Conservation (phyloP, 2,797 vertebrate genomes). For the Smutsia gigantea region DNA sequence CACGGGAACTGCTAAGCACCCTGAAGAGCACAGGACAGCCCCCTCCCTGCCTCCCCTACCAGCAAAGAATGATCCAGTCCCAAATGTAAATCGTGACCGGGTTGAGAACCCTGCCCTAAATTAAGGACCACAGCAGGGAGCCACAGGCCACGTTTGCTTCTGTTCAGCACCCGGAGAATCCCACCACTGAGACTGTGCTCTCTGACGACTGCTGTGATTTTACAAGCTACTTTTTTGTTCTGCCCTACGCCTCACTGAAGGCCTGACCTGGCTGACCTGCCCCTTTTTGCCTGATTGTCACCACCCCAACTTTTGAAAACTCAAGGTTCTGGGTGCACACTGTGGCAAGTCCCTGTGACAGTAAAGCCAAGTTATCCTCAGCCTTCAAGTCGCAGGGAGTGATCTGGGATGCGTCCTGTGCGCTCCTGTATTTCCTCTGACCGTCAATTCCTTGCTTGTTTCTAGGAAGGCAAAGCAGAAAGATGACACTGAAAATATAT, state of each 20-base stretch:
- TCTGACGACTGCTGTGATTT: background rate
- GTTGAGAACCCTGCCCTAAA: background rate
- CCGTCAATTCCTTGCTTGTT: background rate
- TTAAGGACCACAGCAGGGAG: background rate
- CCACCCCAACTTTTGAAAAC: background rate
- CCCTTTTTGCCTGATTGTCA: background rate
- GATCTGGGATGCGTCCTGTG: fast-evolving
- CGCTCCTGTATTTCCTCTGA: background rate
- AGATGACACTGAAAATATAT: background rate
- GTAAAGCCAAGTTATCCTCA: background rate
- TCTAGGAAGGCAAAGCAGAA: background rate
- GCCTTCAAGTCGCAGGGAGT: background rate
- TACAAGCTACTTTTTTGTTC: background rate
- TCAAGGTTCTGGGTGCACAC: background rate
- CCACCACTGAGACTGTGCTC: fast-evolving
- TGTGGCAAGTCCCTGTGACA: background rate
- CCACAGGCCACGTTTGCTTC: background rate
- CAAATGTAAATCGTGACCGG: background rate
- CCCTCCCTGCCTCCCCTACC: background rate
- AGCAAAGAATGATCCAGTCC: background rate
- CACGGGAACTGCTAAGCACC: background rate
- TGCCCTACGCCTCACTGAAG: fast-evolving
- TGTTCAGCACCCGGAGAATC: background rate
- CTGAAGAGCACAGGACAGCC: too few species aligned
- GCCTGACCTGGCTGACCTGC: background rate